Evolutionary conservation across 2,797 vertebrate genomes (phyloP), one percentile per base, ranked within the genome.

Genomic region (Gadopsis marmoratus): DNA sequence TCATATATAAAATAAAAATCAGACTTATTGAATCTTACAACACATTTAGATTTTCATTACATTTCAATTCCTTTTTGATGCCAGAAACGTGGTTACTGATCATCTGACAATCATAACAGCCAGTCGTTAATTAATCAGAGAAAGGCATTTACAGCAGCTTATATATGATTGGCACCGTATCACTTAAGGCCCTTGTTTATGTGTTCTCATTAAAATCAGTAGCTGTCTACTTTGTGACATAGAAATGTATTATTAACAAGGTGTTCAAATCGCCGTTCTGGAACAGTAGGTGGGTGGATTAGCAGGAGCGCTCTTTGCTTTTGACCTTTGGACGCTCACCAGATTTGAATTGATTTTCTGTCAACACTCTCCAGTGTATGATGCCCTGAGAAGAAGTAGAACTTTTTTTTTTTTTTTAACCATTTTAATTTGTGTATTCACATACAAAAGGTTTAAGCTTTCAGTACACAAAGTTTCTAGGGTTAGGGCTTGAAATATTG

Each of bases 331-430:
- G 82, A 87, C n/a, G 60, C 81, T 84, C 65, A 62, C 64, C 68
- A 73, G 80, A 78, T 86, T 73, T 70, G 14, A 82, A 90, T 85
- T 84, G 86, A 90, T 92, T 93, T 93, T 87, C 84, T 91, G 91
- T 88, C 89, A 89, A 73, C 81, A 55, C 59, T 23, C 58, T 73
- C 35, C 62, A 55, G 65, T 41, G 56, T 55, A 16, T 68, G 39
- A 65, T 10, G 23, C 48, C 16, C 45, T 35, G 61, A 76, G 78
- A 69, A 54, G 55, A 64, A 33, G 11, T 26, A 26, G 1, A 26
- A 26, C 26, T 26, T 26, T 26, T 26, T 26, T 26, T 26, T 26
- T 26, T 60, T 11, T n/a, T 53, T 29, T 3, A 23, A 26, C 29
- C 14, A 17, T 11, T 16, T 66, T 21, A 8, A 53, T 37, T 13